phyloP scores from a whole-genome alignment of 2,888 invertebrate species.

The Rotaria macrura region DNA sequence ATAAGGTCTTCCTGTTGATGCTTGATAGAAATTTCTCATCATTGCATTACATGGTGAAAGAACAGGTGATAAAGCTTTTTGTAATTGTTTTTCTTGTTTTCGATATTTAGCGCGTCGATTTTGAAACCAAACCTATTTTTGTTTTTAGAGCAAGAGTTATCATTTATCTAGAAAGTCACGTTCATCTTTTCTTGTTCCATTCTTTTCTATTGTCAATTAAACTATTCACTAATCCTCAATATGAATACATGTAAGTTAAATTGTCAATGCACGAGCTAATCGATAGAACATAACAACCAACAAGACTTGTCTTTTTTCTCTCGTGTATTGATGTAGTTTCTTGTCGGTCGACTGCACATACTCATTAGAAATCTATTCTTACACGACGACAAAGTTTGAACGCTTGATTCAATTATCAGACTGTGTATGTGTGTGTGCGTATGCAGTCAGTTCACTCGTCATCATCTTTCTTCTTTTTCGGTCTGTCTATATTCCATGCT shows the following conservation, averaged over 20 bases:
- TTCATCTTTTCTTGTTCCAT: neutral
- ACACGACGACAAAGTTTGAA: neutral
- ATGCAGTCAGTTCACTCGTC: neutral
- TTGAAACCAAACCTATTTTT: conserved; percentile 87
- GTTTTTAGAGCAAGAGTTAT: neutral
- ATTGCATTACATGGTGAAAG: neutral
- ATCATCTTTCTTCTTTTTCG: neutral
- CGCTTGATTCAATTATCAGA: neutral
- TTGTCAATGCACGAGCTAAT: conserved; percentile 8
- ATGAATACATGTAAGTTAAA: neutral
- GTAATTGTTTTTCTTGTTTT: conserved; percentile 93
- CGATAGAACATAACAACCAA: neutral
- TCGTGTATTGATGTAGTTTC: conserved; percentile 15
- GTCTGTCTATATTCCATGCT: neutral
- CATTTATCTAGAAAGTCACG: neutral
- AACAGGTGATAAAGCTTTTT: conserved; percentile 64
- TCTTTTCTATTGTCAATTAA: neutral
- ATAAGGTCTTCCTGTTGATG: neutral
- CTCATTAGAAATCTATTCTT: conserved; percentile 23
- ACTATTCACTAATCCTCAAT: neutral
- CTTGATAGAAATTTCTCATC: conserved; percentile 31
- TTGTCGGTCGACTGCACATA: conserved; percentile 14
- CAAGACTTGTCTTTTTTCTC: neutral
- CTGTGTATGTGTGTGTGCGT: neutral
- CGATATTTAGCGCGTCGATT: conserved; percentile 93